These are phyloP conservation scores for Pipistrellus nathusii DNA, from an alignment of 2,797 vertebrate genomes.

Conservation along the genomic window DNA sequence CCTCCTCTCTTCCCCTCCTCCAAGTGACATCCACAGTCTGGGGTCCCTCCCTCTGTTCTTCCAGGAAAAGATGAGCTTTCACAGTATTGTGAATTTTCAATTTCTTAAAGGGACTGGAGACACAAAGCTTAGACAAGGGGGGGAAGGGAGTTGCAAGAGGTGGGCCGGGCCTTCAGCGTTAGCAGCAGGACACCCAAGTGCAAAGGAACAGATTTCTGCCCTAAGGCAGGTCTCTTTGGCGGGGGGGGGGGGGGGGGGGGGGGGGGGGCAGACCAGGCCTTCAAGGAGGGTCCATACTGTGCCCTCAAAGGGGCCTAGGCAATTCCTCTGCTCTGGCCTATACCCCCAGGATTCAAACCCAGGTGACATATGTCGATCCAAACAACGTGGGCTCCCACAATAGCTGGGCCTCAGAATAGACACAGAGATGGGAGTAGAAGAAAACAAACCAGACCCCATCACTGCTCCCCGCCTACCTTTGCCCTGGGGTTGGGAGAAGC, in stretches of 20 bases:
- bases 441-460: neutral
- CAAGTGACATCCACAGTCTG: neutral
- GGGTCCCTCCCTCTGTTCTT: neutral
- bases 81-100: neutral
- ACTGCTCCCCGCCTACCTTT: neutral
- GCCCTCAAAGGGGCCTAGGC: neutral
- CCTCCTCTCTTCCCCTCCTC: neutral
- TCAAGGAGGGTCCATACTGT: too few relatives aligned
- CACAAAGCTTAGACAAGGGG: neutral
- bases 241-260: too few relatives aligned
- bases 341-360: neutral
- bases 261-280: neutral
- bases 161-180: neutral
- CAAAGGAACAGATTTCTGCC: neutral
- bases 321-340: neutral
- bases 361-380: neutral
- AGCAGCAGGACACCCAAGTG: neutral
- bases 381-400: neutral
- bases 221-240: neutral
- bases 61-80: neutral
- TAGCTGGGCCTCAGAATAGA: neutral
- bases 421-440: neutral
- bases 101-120: neutral
- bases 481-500: neutral
- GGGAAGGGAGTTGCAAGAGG: accelerated